Evolutionary conservation across 1,140 invertebrate species (phyloP), one percentile per base, ranked within the genome.

Genomic region (Ptiloglossa arizonensis): DNA sequence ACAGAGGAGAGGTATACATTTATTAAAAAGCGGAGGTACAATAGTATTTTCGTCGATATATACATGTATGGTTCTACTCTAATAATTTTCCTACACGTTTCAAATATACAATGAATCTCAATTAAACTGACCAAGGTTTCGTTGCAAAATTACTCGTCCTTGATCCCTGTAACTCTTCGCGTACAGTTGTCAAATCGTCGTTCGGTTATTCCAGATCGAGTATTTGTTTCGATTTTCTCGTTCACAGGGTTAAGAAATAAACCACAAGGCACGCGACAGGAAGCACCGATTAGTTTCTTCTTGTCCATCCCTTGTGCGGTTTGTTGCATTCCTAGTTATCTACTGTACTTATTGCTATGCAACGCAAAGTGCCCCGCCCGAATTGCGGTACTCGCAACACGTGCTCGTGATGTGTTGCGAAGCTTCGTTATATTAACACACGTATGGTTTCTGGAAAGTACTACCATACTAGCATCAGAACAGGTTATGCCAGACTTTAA

Each of bases 301-400:
- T 38, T 52, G 11, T n/a, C 17, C 71, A 73, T 59, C n/a, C 38
- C 27, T 24, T 24, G n/a, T 69, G 32, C 54, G 54, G 68, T 71
- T 71, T 59, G 17, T 54, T 57, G 35, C 60, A 54, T 41, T 73
- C 60, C 48, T 74, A 67, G 50, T 35, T 57, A 24, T n/a, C n/a
- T 22, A 38, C 38, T 54, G 60, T 35, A 22, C 8, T 64, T 38
- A 19, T 6, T 4, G 46, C 48, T 48, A 22, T 56, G 57, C 57
- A 27, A 22, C 13, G 44, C 15, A n/a, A 24, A 35, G 0, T 56
- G 72, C 62, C 72, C 52, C 72, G 50, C 63, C 72, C 27, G 29
- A 67, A 67, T 75, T 75, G 50, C 72, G 72, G 72, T 75, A 75
- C 38, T 46, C 35, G 24, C 2, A 19, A 67, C 72, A 67, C 72